Percentiles rank a stretch among this genome's conserved stretches.
Conservation (phyloP, 2,888 invertebrate species). For the Malthinus flaveolus region DNA sequence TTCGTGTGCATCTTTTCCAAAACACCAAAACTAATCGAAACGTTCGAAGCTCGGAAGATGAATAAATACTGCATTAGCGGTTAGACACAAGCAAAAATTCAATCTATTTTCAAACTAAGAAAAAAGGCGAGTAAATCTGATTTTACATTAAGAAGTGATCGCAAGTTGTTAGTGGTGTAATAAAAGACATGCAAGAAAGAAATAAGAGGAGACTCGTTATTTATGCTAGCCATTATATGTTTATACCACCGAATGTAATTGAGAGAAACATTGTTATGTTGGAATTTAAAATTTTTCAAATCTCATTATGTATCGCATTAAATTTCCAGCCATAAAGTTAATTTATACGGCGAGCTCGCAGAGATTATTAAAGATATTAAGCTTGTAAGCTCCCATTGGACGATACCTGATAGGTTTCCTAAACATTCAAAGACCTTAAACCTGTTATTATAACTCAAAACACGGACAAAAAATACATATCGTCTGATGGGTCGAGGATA, state of each 20-base stretch:
- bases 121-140: neutral
- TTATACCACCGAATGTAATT: constrained; percentile 31
- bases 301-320: constrained; percentile 51
- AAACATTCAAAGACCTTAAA: constrained; percentile 44
- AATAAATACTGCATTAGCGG: too few species aligned
- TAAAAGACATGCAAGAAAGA: constrained; percentile 9
- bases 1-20: neutral
- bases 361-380: constrained; percentile 50
- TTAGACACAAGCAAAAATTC: too few species aligned
- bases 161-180: constrained; percentile 7
- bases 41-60: too few species aligned
- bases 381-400: constrained; percentile 42
- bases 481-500: constrained; percentile 34
- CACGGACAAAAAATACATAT: constrained; percentile 41
- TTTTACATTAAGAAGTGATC: neutral
- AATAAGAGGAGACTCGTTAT: constrained; percentile 12
- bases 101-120: neutral
- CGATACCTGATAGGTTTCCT: constrained; percentile 38
- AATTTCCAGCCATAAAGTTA: constrained; percentile 50
- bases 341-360: constrained; percentile 47
- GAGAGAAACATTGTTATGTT: constrained; percentile 42
- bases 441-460: constrained; percentile 50
- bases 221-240: constrained; percentile 18
- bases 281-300: constrained; percentile 49
- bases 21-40: neutral